Percentiles rank a stretch among this genome's conserved stretches.
Evolutionary conservation across 1,140 invertebrate genomes (phyloP).

Genomic region (Maniola jurtina): DNA sequence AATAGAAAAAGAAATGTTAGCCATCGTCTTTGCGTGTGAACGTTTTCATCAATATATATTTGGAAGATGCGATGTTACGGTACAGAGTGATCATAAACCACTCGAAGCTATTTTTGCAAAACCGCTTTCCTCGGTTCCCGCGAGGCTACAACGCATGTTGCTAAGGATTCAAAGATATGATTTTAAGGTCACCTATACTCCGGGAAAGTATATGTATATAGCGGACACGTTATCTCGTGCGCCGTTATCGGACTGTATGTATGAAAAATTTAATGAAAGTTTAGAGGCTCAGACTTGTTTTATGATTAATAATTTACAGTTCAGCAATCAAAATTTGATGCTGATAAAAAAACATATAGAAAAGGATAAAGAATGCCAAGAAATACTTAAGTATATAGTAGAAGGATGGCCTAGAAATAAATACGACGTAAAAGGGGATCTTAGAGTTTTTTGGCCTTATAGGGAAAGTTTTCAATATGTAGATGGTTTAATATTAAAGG

Average conservation of each 20-base stretch:
- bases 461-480: neutral
- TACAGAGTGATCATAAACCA: slow-evolving; percentile 37
- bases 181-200: slow-evolving; percentile 21
- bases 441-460: neutral
- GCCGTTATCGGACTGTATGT: neutral
- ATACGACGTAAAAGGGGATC: neutral
- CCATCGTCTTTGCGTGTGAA: slow-evolving; percentile 31
- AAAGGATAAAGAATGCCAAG: no score
- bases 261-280: slow-evolving; percentile 46
- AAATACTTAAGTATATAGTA: neutral
- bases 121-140: slow-evolving; percentile 24
- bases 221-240: slow-evolving; percentile 28
- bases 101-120: slow-evolving; percentile 33
- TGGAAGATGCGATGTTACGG: slow-evolving; percentile 18
- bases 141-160: slow-evolving; percentile 35
- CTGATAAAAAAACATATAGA: no score
- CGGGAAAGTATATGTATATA: slow-evolving; percentile 16
- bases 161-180: slow-evolving; percentile 26
- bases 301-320: no score
- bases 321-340: no score
- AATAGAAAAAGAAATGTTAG: slow-evolving; percentile 34
- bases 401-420: neutral
- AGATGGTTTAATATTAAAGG: neutral
- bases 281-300: slow-evolving; percentile 10
- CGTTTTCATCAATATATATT: slow-evolving; percentile 32